Percentiles rank a stretch among this genome's conserved stretches.
Evolutionary conservation across 2,113 vertebrate genomes (phyloP).

Genomic region (Nestor notabilis): DNA sequence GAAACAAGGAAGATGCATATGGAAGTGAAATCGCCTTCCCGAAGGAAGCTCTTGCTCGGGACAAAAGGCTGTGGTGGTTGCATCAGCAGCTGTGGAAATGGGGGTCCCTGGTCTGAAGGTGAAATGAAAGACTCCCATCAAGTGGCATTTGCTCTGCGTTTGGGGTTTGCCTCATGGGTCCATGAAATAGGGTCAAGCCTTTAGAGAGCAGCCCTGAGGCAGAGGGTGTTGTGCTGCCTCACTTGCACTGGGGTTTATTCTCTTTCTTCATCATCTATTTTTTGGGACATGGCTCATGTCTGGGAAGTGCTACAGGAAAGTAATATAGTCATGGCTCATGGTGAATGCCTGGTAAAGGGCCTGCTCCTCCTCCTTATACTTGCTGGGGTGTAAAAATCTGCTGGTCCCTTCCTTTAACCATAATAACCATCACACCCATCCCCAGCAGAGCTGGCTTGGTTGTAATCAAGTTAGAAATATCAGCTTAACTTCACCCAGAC

Average conservation of each 20-base stretch:
- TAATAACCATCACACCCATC: background rate
- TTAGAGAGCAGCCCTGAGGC: background rate
- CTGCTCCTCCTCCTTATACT: rapidly evolving
- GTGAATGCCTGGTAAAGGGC: background rate
- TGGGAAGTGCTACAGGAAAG: background rate
- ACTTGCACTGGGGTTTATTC: background rate
- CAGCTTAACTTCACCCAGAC: background rate
- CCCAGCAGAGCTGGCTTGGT: background rate
- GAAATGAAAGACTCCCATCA: background rate
- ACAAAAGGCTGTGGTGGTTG: background rate
- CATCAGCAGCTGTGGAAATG: background rate
- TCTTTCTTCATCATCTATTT: background rate
- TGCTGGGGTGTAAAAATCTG: background rate
- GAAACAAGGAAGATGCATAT: background rate
- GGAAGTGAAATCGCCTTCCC: background rate
- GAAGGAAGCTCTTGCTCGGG: background rate
- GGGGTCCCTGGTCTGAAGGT: background rate
- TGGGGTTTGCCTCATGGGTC: background rate
- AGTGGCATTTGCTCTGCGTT: background rate
- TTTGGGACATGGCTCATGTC: background rate
- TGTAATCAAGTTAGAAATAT: background rate
- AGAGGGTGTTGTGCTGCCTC: background rate
- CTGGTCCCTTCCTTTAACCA: background rate
- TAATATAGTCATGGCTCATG: rapidly evolving
- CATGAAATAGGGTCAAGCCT: background rate